Evolutionary conservation across 2,888 invertebrate species (phyloP).

Genomic region (Noctua pronuba): DNA sequence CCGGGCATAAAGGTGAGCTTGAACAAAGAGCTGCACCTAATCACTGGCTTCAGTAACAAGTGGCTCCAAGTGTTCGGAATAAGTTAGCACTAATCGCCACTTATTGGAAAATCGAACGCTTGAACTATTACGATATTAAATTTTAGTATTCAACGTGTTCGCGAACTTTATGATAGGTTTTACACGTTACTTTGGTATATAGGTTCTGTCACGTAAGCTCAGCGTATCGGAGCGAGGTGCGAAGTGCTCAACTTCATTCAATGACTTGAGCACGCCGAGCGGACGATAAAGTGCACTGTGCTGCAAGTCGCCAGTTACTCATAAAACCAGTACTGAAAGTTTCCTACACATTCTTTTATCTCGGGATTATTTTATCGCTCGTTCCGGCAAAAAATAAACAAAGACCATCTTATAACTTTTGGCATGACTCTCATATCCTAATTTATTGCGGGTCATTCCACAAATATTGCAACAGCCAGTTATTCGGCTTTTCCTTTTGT

Average conservation of each 20-base stretch:
- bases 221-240: constrained; percentile 35
- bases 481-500: constrained; percentile 48
- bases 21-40: constrained; percentile 65
- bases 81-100: constrained; percentile 68
- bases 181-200: constrained; percentile 33
- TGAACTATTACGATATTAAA: constrained; percentile 57
- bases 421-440: constrained; percentile 65
- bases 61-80: constrained; percentile 63
- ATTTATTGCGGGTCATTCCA: constrained; percentile 65
- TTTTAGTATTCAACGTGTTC: constrained; percentile 55
- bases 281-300: constrained; percentile 42
- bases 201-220: constrained; percentile 20
- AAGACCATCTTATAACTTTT: constrained; percentile 62
- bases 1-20: constrained; percentile 50
- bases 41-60: constrained; percentile 58
- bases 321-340: constrained; percentile 55
- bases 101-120: constrained; percentile 67
- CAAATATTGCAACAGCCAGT: constrained; percentile 58
- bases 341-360: constrained; percentile 52
- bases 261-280: constrained; percentile 32
- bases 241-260: constrained; percentile 45
- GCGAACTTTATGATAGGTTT: constrained; percentile 40
- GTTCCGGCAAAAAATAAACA: constrained; percentile 60
- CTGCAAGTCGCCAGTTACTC: constrained; percentile 42
- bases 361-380: constrained; percentile 58